Evolutionary conservation across 2,888 invertebrate genomes (phyloP).

Genomic region (Sinotaia quadrata): DNA sequence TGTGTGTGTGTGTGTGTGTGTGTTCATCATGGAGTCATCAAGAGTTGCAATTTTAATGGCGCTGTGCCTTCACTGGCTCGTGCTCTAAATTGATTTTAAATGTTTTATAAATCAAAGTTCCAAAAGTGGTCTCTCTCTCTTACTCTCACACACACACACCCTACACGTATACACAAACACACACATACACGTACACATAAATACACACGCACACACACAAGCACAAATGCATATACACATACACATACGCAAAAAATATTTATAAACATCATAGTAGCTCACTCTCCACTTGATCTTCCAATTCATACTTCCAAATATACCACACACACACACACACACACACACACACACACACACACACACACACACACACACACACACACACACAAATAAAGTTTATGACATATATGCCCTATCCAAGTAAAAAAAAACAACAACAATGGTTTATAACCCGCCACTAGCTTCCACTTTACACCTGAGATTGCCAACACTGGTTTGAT

Average conservation of each 20-base stretch:
- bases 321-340: not conserved
- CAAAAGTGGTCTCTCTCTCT: no score
- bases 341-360: not conserved
- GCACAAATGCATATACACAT: not conserved
- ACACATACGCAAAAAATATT: not conserved
- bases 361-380: not conserved
- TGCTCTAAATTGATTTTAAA: no score
- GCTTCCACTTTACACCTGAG: not conserved
- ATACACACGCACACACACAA: not conserved
- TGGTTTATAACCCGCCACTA: not conserved
- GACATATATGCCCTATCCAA: not conserved
- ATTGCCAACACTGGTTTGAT: not conserved
- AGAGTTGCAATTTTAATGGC: no score
- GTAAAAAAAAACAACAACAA: not conserved
- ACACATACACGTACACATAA: not conserved
- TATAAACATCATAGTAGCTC: no score
- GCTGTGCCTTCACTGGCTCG: no score
- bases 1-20: slow-evolving; percentile 18
- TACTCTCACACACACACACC: no score
- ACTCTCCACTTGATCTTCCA: no score
- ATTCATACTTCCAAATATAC: no score
- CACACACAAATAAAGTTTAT: not conserved
- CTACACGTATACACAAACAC: no score
- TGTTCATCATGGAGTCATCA: not conserved
- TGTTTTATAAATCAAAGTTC: no score